phyloP scores from a whole-genome alignment of 2,888 invertebrate genomes.

The Liposcelis brunnea region DNA sequence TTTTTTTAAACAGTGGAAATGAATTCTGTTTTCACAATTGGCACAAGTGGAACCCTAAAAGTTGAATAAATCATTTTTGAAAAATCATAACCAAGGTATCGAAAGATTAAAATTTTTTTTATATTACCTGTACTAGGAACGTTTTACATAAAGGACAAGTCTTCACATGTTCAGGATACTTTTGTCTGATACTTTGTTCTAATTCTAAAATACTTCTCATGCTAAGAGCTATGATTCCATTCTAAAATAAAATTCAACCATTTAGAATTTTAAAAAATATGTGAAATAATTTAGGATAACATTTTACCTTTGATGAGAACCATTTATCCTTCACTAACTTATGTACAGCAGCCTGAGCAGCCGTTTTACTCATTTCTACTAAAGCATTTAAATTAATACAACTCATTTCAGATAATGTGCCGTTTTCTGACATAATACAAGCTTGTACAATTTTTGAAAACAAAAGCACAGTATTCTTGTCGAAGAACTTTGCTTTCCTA shows the following conservation, averaged over 20 bases:
- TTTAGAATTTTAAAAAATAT: not conserved
- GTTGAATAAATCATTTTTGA: not conserved
- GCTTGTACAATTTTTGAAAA: constrained; percentile 1
- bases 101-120: not conserved
- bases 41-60: constrained; percentile 2
- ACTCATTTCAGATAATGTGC: not conserved
- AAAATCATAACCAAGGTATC: not conserved
- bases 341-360: not conserved
- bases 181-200: not conserved
- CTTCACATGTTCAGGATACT: not conserved
- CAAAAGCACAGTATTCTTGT: not conserved
- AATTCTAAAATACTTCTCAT: not conserved
- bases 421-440: not conserved
- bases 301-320: constrained; percentile 1
- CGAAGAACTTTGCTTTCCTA: constrained; percentile 1
- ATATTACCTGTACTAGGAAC: not conserved
- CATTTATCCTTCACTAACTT: not conserved
- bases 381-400: not conserved
- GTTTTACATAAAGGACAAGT: not conserved
- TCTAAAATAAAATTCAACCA: not conserved
- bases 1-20: constrained; percentile 1
- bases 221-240: not conserved
- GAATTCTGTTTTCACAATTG: not conserved
- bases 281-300: not conserved
- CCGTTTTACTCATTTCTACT: not conserved